Base-by-base conservation (phyloP, 2,797 vertebrate genomes). In the Triplophysa bombifrons region DNA sequence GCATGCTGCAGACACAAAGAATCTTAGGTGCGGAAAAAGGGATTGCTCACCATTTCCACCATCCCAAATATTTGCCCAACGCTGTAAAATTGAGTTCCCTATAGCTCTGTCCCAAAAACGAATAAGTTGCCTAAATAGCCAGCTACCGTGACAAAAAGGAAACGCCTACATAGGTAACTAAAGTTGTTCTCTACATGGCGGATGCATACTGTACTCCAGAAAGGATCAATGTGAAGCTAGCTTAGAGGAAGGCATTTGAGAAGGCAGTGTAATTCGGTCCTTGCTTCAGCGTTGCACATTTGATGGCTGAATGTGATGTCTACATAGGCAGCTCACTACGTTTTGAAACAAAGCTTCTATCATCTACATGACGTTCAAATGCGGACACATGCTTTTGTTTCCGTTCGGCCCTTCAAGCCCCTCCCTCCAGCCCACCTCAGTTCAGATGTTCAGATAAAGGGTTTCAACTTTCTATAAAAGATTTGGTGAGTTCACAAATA, bases 1-100 rank as follows among this genome's bases (percentile, higher is more conserved):
- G 84, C 81, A 84, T 83, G 85, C 91, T 87, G 88, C 86, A 88
- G 79, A 88, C 81, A 85, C 74, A 72, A 77, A 67, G 70, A 72
- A 76, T 72, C 83, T 44, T 69, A 69, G 60, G 66, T 66, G 63
- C 83, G 51, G 64, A 81, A 65, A 83, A 84, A 61, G 46, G 7
- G 74, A 72, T 78, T n/a, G 69, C 2, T 50, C 30, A 17, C 12
- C 17, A 6, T 67, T 17, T 67, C 11, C 22, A 46, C 50, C 63
- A 44, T 76, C 50, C 19, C 19, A 75, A 65, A 74, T 34, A 74
- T 74, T 27, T 64, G 46, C 50, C 7, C 2, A 2, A 22, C 20
- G 25, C 48, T 63, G 41, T 20, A 34, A 34, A 75, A 75, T 41
- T 19, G 41, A 25, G 44, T 13, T 20, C n/a, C 41, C 34, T n/a